Conservation (phyloP, 2,888 invertebrate species). For the Lepidonotus clava region DNA sequence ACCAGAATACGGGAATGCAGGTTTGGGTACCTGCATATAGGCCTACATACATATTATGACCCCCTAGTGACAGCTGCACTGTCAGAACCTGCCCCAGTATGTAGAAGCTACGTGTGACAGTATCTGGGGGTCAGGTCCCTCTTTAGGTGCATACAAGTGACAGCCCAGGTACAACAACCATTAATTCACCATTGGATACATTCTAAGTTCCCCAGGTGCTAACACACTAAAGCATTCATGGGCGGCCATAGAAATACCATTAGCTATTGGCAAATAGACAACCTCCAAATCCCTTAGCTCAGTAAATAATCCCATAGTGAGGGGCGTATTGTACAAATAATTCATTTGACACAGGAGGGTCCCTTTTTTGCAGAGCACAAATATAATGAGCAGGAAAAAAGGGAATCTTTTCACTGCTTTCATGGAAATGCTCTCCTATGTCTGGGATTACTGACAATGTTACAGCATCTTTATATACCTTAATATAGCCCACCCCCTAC, state of each 20-base stretch:
- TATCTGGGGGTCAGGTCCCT: no score
- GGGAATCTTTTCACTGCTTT: background rate
- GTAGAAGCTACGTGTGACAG: no score
- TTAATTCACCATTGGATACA: background rate
- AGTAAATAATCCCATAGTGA: background rate
- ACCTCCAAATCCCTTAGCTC: background rate
- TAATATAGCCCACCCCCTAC: no score
- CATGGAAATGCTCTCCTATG: background rate
- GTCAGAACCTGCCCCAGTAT: no score
- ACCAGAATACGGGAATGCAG: no score
- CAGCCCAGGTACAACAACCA: no score
- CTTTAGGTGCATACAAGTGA: no score
- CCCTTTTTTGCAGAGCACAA: background rate
- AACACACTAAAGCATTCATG: background rate
- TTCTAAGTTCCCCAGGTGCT: background rate
- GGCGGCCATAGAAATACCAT: background rate
- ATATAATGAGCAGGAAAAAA: background rate
- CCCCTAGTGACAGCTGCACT: no score
- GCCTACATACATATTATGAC: no score
- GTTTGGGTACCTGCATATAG: no score
- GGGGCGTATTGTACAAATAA: background rate
- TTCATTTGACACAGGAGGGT: constrained; percentile 10
- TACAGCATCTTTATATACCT: no score
- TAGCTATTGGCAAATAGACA: background rate
- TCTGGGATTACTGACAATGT: background rate